Percentiles rank a stretch among this genome's conserved stretches.
These are phyloP conservation scores for Chrysolina americana DNA, from an alignment of 2,888 invertebrate species.

Conservation along the genomic window DNA sequence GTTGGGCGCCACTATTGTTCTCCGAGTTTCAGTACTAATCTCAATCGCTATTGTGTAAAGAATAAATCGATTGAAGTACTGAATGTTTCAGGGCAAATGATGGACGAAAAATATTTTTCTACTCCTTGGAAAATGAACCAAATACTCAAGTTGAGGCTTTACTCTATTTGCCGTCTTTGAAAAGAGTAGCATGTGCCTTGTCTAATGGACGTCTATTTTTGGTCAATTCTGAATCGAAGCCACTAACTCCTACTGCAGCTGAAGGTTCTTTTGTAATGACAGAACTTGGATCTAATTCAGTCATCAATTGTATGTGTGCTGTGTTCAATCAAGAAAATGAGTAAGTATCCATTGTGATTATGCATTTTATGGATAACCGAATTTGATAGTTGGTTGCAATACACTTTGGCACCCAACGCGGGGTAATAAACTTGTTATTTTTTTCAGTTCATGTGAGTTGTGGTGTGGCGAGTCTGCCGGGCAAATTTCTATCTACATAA, in stretches of 20 bases:
- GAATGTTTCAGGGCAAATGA: conserved; percentile 70
- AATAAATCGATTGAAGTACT: background rate
- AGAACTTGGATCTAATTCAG: conserved; percentile 80
- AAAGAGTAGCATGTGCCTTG: conserved; percentile 86
- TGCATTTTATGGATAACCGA: too few relatives aligned
- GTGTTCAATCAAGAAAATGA: conserved; percentile 69
- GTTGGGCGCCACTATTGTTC: too few relatives aligned
- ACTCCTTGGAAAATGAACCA: conserved; percentile 79
- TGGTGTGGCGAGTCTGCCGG: conserved; percentile 93
- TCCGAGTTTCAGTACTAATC: too few relatives aligned
- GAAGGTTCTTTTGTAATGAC: conserved; percentile 86
- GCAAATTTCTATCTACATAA: conserved; percentile 83
- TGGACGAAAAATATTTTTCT: conserved; percentile 75
- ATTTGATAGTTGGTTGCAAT: too few relatives aligned
- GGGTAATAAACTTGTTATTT: conserved; percentile 5
- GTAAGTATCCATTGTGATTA: conserved; percentile 55
- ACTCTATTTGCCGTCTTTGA: conserved; percentile 76
- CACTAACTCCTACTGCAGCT: conserved; percentile 74
- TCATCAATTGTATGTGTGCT: conserved; percentile 79
- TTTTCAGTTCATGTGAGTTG: conserved; percentile 76
- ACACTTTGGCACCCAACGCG: background rate
- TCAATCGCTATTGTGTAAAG: too few relatives aligned
- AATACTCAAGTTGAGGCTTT: conserved; percentile 79
- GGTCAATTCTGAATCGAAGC: conserved; percentile 76
- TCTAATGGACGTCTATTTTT: conserved; percentile 85